phyloP scores from a whole-genome alignment of 2,888 invertebrate genomes.

The Catonia carolina region DNA sequence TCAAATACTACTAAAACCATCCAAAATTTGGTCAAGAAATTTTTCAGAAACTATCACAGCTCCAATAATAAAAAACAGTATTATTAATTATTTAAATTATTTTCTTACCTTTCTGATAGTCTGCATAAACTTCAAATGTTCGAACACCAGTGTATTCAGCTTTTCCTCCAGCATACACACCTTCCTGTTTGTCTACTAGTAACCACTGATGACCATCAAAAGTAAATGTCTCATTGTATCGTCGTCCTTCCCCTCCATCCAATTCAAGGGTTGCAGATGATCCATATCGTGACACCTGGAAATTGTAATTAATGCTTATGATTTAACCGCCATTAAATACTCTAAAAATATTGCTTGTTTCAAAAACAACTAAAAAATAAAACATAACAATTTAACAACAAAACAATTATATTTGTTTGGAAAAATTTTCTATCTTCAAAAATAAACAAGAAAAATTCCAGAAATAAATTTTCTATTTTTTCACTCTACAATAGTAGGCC shows the following conservation, averaged over 20 bases:
- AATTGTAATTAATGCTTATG: not conserved
- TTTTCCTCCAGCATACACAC: slow-evolving; percentile 92
- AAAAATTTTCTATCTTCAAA: too few species aligned
- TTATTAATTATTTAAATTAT: too few species aligned
- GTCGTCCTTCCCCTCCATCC: slow-evolving; percentile 90
- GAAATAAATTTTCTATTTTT: too few species aligned
- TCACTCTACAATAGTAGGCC: too few species aligned
- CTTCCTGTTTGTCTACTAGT: slow-evolving; percentile 87
- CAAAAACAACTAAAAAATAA: not conserved
- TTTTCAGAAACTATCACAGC: too few species aligned
- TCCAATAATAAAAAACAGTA: too few species aligned
- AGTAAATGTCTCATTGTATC: slow-evolving; percentile 87
- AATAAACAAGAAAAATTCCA: too few species aligned
- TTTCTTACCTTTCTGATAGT: slow-evolving; percentile 85
- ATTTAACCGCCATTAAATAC: not conserved
- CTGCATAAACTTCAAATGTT: slow-evolving; percentile 90
- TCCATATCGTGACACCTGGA: slow-evolving; percentile 74
- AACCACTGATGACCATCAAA: slow-evolving; percentile 90
- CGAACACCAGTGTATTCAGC: slow-evolving; percentile 91
- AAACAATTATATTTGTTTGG: not conserved
- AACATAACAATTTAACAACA: not conserved
- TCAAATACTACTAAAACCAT: too few species aligned
- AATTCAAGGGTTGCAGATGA: slow-evolving; percentile 87
- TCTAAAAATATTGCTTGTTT: not conserved
- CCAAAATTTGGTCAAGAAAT: too few species aligned